phyloP scores from a whole-genome alignment of 2,113 vertebrate species.

The sheep (Ovis aries) region DNA sequence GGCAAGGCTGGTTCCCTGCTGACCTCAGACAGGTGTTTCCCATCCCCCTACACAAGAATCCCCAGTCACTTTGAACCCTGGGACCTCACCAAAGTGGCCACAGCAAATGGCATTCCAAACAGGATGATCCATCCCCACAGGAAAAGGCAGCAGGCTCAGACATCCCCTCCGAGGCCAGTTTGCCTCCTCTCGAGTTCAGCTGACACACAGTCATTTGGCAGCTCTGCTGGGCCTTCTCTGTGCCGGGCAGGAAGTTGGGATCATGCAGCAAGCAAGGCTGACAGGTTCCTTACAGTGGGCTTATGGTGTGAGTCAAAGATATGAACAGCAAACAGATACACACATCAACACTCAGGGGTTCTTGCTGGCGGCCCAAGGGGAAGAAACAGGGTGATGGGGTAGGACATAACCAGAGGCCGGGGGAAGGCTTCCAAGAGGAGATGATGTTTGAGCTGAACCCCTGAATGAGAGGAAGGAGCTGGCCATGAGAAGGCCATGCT shows the following conservation, averaged over 20 bases:
- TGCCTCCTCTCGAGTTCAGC: background rate
- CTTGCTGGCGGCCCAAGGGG: background rate
- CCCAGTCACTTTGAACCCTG: background rate
- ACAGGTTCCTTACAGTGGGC: too few relatives aligned
- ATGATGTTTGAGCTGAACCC: background rate
- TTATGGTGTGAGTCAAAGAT: background rate
- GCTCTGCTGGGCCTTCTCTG: too few relatives aligned
- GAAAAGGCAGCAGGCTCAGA: background rate
- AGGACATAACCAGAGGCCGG: rapidly evolving
- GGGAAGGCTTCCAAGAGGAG: background rate
- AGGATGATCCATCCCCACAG: rapidly evolving
- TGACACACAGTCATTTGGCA: rapidly evolving
- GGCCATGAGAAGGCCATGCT: background rate
- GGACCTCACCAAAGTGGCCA: background rate
- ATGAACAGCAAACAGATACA: rapidly evolving
- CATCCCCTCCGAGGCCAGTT: rapidly evolving
- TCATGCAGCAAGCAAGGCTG: background rate
- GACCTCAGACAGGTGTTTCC: background rate
- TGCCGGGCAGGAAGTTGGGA: background rate
- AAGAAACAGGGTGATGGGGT: background rate
- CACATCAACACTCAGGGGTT: background rate
- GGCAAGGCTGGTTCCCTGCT: background rate
- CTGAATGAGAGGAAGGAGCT: too few relatives aligned
- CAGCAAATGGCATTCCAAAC: background rate
- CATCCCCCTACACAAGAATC: too few relatives aligned